These are phyloP conservation scores for Nansenia antarctica DNA, from an alignment of 2,113 vertebrate species.

Conservation along the genomic window DNA sequence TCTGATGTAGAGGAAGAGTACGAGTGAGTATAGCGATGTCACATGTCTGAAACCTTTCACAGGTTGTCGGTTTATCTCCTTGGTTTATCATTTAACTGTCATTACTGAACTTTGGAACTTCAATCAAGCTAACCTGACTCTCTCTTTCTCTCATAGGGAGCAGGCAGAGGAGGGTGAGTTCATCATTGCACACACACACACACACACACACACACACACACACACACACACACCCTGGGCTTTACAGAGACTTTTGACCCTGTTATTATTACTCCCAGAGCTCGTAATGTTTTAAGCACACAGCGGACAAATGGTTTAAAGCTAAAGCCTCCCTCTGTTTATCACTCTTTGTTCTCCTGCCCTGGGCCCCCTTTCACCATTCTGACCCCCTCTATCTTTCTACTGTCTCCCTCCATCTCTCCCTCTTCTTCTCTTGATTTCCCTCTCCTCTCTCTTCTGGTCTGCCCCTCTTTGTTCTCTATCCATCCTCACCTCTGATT, in stretches of 20 bases:
- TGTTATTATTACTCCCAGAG: not conserved
- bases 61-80: no score
- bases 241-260: not conserved
- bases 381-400: not conserved
- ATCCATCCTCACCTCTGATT: no score
- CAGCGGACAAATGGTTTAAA: not conserved
- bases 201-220: not conserved
- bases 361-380: not conserved
- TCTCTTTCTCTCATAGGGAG: constrained; percentile 53
- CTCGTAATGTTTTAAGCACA: not conserved
- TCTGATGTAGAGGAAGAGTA: constrained; percentile 78
- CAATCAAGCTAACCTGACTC: no score
- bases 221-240: no score
- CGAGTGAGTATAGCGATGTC: constrained; percentile 68
- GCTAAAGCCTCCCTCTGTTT: not conserved
- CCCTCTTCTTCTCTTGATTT: not conserved
- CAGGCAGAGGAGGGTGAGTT: constrained; percentile 59
- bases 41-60: no score
- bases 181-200: not conserved
- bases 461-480: no score
- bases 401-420: not conserved
- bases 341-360: not conserved
- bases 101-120: no score
- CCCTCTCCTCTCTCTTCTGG: not conserved
- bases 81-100: no score